Conservation (phyloP, 2,797 vertebrate genomes). For the Ficedula albicollis region DNA sequence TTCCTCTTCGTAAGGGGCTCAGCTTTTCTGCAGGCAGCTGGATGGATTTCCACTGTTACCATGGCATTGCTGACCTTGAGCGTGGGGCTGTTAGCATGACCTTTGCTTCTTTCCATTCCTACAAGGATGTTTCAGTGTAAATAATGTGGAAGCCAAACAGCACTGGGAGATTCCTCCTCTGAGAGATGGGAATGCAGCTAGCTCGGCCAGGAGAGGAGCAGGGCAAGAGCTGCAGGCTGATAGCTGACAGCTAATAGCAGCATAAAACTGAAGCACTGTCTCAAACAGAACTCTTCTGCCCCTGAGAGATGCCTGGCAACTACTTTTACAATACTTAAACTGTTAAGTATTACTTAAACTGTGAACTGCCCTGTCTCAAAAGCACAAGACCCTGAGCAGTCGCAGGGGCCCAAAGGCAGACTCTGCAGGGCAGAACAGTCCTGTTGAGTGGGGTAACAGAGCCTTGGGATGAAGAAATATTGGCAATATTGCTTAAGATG, state of each 20-base stretch:
- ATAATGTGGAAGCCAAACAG: constrained; percentile 41
- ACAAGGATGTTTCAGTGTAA: constrained; percentile 43
- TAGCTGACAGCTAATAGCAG: neutral
- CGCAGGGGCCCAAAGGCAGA: neutral
- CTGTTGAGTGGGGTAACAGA: neutral
- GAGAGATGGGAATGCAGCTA: neutral
- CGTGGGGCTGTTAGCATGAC: constrained; percentile 18
- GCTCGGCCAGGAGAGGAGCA: neutral
- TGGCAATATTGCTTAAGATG: neutral
- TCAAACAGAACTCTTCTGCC: neutral
- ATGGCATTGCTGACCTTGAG: constrained; percentile 47
- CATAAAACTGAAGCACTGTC: neutral
- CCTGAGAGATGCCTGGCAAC: neutral
- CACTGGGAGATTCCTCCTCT: constrained; percentile 16
- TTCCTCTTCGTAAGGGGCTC: neutral
- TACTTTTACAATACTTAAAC: neutral
- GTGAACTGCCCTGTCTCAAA: neutral
- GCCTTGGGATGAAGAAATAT: constrained; percentile 5
- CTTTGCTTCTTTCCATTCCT: constrained; percentile 61
- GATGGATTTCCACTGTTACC: constrained; percentile 41
- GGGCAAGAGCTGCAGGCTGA: neutral
- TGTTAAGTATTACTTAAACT: too few species aligned
- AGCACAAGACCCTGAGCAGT: neutral
- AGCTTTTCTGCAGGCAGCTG: constrained; percentile 21
- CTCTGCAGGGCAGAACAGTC: neutral